These are phyloP conservation scores for Solea solea DNA, from an alignment of 2,113 vertebrate genomes.

Conservation along the genomic window DNA sequence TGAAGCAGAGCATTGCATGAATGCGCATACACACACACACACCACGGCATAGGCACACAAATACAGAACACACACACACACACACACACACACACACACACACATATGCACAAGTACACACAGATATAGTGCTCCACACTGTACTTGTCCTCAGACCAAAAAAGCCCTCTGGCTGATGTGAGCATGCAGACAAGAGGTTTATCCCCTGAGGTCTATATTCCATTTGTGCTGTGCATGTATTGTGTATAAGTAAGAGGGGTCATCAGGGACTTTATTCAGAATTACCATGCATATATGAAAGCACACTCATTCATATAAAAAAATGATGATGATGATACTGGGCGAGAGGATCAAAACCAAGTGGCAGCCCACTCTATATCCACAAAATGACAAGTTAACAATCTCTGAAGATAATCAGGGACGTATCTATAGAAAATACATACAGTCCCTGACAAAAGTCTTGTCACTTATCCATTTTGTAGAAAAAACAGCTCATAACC, in stretches of 20 bases:
- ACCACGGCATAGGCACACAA: constrained; percentile 23
- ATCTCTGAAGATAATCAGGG: too few species aligned
- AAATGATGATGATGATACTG: background rate
- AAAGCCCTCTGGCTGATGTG: constrained; percentile 56
- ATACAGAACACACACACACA: constrained; percentile 10
- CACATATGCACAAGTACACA: constrained; percentile 19
- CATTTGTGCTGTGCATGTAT: constrained; percentile 45
- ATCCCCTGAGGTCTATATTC: constrained; percentile 58
- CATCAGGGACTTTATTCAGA: background rate
- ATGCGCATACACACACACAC: constrained; percentile 53
- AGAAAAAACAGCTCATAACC: too few species aligned
- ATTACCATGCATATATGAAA: background rate
- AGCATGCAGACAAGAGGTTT: constrained; percentile 64
- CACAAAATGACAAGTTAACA: too few species aligned
- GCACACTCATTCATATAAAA: background rate
- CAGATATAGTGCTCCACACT: constrained; percentile 47
- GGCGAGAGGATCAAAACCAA: too few species aligned
- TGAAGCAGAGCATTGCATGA: constrained; percentile 77
- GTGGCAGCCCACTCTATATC: too few species aligned
- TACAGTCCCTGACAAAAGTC: too few species aligned
- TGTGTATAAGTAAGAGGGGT: constrained; percentile 24
- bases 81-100: constrained; percentile 35
- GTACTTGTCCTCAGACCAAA: constrained; percentile 46
- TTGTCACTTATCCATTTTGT: too few species aligned
- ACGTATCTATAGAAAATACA: too few species aligned